These are phyloP conservation scores for Brachionus manjavacas DNA, from an alignment of 1,140 invertebrate genomes.

Conservation along the genomic window DNA sequence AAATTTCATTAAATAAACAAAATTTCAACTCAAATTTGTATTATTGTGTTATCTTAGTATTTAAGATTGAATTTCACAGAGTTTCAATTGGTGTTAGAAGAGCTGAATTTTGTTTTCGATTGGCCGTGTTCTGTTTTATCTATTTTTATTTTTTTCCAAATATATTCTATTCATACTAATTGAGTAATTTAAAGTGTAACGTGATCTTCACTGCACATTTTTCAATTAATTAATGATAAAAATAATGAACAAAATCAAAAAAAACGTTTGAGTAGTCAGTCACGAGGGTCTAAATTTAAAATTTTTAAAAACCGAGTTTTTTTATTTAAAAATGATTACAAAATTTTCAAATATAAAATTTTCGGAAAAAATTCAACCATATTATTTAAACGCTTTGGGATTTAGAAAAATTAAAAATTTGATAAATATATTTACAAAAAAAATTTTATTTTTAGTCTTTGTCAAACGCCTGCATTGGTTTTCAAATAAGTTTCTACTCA, in stretches of 20 bases:
- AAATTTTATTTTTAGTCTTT: neutral
- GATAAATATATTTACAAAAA: conserved; percentile 2
- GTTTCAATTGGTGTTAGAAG: neutral
- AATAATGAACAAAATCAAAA: neutral
- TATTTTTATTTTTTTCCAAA: neutral
- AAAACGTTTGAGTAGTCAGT: neutral
- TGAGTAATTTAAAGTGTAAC: neutral
- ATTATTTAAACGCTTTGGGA: neutral
- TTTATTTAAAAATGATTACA: neutral
- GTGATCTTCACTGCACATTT: neutral
- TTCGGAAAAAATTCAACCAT: neutral
- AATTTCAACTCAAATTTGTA: neutral
- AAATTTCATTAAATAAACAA: neutral
- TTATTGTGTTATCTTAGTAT: neutral
- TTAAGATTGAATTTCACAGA: neutral
- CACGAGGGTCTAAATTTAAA: neutral
- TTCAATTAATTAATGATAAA: neutral
- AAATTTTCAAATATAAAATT: neutral
- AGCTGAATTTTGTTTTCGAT: neutral
- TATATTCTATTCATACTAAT: neutral
- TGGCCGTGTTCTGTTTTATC: neutral
- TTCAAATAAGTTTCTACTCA: neutral
- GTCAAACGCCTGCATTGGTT: neutral
- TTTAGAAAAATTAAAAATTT: neutral
- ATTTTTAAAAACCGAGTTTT: neutral